Percentiles rank a stretch among this genome's conserved stretches.
phyloP scores from a whole-genome alignment of 2,888 invertebrate genomes.

The Argynnis bischoffii region DNA sequence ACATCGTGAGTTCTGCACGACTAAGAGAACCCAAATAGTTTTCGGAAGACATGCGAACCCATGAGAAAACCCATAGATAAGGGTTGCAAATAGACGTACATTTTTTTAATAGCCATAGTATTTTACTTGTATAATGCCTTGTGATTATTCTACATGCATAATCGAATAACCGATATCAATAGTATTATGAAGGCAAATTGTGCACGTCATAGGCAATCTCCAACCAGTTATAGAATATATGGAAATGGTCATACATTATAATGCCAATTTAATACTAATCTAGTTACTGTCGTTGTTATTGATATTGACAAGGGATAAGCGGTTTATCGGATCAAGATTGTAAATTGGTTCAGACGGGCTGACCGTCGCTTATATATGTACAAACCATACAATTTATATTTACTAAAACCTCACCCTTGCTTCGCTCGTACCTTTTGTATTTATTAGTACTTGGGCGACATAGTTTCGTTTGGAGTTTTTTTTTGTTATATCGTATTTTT shows the following conservation, averaged over 20 bases:
- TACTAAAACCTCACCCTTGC: not conserved
- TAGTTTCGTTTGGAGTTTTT: too few species aligned
- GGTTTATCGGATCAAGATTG: slow-evolving; percentile 12
- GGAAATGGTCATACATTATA: slow-evolving; percentile 17
- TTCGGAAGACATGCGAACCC: too few species aligned
- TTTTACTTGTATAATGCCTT: not conserved
- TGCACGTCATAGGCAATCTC: not conserved
- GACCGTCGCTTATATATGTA: not conserved
- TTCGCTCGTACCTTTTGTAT: too few species aligned
- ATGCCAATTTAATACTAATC: slow-evolving; percentile 16
- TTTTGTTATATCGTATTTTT: too few species aligned
- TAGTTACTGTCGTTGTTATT: slow-evolving; percentile 15
- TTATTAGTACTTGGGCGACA: too few species aligned
- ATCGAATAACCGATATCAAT: not conserved
- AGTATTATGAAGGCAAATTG: not conserved
- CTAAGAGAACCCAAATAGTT: too few species aligned
- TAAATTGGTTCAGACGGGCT: slow-evolving; percentile 12
- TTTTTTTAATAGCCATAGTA: too few species aligned
- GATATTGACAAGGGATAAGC: slow-evolving; percentile 13
- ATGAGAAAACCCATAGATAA: too few species aligned
- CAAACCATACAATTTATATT: not conserved
- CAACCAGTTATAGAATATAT: slow-evolving; percentile 3
- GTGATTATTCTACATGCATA: not conserved
- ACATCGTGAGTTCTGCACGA: too few species aligned
- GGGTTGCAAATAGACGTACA: too few species aligned